A percentile compares a stretch with the other conserved stretches of the same genome.
phyloP scores from a whole-genome alignment of 2,113 vertebrate species.

The Proteles cristata region DNA sequence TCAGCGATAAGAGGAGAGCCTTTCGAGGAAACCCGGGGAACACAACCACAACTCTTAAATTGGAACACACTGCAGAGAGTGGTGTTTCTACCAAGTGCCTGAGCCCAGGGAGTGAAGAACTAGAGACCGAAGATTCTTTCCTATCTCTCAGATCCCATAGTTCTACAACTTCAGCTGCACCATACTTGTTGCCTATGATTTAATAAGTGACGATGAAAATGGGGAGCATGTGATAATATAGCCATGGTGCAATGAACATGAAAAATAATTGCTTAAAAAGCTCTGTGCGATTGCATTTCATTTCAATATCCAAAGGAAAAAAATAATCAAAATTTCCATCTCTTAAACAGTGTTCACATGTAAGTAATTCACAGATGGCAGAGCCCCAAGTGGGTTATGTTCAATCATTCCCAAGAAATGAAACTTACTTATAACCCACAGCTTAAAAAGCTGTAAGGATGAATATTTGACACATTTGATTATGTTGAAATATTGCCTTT shows the following conservation, averaged over 20 bases:
- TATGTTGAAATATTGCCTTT: slow-evolving; percentile 79
- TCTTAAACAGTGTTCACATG: slow-evolving; percentile 61
- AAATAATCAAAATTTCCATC: slow-evolving; percentile 63
- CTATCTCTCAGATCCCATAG: neutral
- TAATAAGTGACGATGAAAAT: neutral
- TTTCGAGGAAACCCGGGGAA: neutral
- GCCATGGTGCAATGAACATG: neutral
- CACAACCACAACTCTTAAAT: neutral
- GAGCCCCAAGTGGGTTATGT: slow-evolving; percentile 65
- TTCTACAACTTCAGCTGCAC: neutral
- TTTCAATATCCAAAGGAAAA: slow-evolving; percentile 12
- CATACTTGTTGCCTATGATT: neutral
- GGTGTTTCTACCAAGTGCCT: neutral
- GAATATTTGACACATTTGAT: slow-evolving; percentile 72
- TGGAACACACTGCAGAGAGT: neutral
- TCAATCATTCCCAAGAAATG: slow-evolving; percentile 62
- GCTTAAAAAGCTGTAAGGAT: slow-evolving; percentile 68
- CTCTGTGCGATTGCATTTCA: neutral
- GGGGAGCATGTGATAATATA: neutral
- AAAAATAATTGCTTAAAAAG: slow-evolving; percentile 56
- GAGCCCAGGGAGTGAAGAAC: accelerated
- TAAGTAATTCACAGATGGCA: slow-evolving; percentile 69
- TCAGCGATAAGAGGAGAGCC: neutral
- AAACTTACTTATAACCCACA: slow-evolving; percentile 66
- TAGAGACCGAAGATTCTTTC: neutral